Evolutionary conservation across 92 coral and sea anemone genomes (phyloP).

Genomic region (Siderastrea siderea): DNA sequence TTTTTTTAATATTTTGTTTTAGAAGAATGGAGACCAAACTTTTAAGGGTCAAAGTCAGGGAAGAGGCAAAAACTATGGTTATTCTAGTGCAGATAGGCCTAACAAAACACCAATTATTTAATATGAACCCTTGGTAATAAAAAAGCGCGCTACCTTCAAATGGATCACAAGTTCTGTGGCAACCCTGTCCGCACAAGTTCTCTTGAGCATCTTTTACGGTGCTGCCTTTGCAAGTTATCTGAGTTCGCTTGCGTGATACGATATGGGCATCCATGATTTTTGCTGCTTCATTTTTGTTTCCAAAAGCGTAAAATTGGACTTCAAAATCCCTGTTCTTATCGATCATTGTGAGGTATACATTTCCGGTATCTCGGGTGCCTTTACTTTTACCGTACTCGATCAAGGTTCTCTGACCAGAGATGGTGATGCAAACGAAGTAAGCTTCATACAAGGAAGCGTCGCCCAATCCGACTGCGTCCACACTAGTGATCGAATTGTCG

Average conservation of each 20-base stretch:
- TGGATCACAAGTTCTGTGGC: slow-evolving; percentile 3
- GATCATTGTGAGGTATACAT: neutral
- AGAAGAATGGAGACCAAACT: too few species aligned
- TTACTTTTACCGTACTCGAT: too few species aligned
- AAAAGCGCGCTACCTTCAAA: neutral
- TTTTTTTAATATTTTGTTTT: too few species aligned
- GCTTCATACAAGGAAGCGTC: too few species aligned
- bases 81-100: neutral
- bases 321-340: neutral
- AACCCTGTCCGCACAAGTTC: slow-evolving; percentile 1
- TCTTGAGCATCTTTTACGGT: neutral
- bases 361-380: too few species aligned
- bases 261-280: slow-evolving; percentile 14
- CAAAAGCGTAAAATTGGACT: slow-evolving; percentile 10
- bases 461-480: too few species aligned
- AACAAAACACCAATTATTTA: neutral
- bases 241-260: neutral
- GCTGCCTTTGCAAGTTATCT: neutral
- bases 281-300: neutral
- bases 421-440: too few species aligned
- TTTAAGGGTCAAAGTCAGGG: too few species aligned
- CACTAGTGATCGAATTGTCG: too few species aligned
- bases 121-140: neutral
- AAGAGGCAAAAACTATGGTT: too few species aligned
- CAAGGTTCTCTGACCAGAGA: too few species aligned